Conservation (phyloP, 2,113 vertebrate genomes). For the Pachyramphus minor region DNA sequence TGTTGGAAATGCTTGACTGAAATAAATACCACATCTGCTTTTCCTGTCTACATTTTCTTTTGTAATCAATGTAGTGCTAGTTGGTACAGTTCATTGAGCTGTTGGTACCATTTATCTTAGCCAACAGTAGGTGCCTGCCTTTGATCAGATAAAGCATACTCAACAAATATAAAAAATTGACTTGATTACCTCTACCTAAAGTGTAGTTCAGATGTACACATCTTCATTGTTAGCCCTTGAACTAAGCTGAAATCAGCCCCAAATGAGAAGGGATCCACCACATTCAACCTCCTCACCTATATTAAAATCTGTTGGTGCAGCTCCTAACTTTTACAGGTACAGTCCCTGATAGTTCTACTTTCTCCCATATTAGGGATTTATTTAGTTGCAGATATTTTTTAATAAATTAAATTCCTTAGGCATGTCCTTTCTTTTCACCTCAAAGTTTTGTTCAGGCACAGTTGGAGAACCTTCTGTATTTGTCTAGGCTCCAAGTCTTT, state of each 20-base stretch:
- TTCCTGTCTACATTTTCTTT: background rate
- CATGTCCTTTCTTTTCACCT: background rate
- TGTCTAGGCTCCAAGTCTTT: slow-evolving; percentile 31
- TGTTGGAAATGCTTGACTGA: background rate
- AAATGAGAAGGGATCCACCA: background rate
- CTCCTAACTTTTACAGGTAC: background rate
- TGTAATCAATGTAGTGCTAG: background rate
- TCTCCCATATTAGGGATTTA: background rate
- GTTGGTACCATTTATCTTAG: background rate
- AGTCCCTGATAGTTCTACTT: background rate
- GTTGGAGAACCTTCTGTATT: slow-evolving; percentile 30
- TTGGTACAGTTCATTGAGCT: background rate
- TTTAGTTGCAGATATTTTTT: background rate
- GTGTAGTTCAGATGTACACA: background rate
- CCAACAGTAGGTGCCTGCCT: background rate
- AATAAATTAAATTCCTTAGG: background rate
- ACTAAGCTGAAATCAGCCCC: background rate
- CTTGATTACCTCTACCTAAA: background rate
- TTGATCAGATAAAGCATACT: background rate
- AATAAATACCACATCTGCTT: background rate
- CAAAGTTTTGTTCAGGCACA: background rate
- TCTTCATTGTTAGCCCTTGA: background rate
- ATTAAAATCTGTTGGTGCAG: background rate
- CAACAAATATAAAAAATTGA: background rate
- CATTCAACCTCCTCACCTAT: background rate